phyloP scores from a whole-genome alignment of 1,140 invertebrate genomes.

The Aporrectodea caliginosa region DNA sequence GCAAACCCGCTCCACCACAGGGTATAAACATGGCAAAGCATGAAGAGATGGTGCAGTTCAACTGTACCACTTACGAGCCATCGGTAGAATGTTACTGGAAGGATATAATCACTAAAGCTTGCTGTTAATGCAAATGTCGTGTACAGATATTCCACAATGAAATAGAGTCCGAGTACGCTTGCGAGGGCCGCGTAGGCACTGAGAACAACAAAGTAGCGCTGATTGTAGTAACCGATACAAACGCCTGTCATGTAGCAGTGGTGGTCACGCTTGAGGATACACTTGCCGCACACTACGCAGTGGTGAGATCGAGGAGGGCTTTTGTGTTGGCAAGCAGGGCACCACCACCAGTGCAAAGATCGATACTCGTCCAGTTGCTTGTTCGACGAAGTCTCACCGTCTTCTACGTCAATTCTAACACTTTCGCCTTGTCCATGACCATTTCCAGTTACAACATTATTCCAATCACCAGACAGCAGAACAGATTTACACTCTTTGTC shows the following conservation, averaged over 20 bases:
- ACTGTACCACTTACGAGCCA: conserved; percentile 35
- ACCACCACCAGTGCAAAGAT: conserved; percentile 40
- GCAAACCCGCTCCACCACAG: conserved; percentile 30
- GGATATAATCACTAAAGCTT: conserved; percentile 35
- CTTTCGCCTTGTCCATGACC: too few relatives aligned
- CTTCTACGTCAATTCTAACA: too few relatives aligned
- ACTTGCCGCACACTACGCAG: conserved; percentile 43
- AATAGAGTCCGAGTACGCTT: conserved; percentile 34
- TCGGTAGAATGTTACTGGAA: conserved; percentile 33
- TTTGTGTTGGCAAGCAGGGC: conserved; percentile 41
- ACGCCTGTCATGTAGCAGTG: conserved; percentile 49
- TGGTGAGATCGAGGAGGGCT: conserved; percentile 47
- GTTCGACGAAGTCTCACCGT: too few relatives aligned
- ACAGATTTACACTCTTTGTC: too few relatives aligned
- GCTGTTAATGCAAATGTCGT: conserved; percentile 28
- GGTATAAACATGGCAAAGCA: conserved; percentile 35
- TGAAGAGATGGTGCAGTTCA: conserved; percentile 28
- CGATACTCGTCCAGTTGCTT: too few relatives aligned
- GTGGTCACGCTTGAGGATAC: conserved; percentile 48
- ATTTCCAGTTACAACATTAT: too few relatives aligned
- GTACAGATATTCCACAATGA: conserved; percentile 38
- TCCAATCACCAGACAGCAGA: too few relatives aligned
- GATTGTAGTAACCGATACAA: conserved; percentile 45
- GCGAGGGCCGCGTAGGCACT: conserved; percentile 38
- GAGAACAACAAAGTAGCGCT: conserved; percentile 41